These are phyloP conservation scores for Salvelinus namaycush DNA, from an alignment of 2,113 vertebrate genomes.

Conservation along the genomic window DNA sequence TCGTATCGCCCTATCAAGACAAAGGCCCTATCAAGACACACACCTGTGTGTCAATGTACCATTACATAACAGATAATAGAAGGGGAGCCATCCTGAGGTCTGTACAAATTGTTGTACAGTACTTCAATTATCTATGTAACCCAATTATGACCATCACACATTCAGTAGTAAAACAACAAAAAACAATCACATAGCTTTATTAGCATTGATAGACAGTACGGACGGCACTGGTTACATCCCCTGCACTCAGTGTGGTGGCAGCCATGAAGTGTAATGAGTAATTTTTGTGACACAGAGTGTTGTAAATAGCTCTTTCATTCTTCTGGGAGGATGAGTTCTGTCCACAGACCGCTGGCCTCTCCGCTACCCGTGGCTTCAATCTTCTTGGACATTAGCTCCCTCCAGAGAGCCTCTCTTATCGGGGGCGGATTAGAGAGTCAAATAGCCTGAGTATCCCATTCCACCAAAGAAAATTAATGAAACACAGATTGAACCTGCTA, in stretches of 20 bases:
- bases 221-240: not conserved
- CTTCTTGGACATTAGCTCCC: slow-evolving; percentile 9
- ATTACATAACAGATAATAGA: not conserved
- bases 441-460: not conserved
- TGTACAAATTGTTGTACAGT: not conserved
- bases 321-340: not conserved
- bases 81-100: not conserved
- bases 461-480: slow-evolving; percentile 13
- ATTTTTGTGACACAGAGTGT: not conserved
- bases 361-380: not conserved
- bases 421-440: slow-evolving; percentile 1
- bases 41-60: not conserved
- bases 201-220: not conserved
- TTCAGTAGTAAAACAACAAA: not conserved
- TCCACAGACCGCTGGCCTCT: slow-evolving; percentile 6
- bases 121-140: not conserved
- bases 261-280: slow-evolving; percentile 7
- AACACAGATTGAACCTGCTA: not conserved
- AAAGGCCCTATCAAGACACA: slow-evolving; percentile 47
- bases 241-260: not conserved
- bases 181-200: slow-evolving; percentile 4
- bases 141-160: not conserved
- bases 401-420: not conserved
- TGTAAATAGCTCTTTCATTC: slow-evolving; percentile 9
- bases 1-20: not conserved